These are phyloP conservation scores for Tinea trinotella DNA, from an alignment of 2,888 invertebrate genomes.

Conservation along the genomic window DNA sequence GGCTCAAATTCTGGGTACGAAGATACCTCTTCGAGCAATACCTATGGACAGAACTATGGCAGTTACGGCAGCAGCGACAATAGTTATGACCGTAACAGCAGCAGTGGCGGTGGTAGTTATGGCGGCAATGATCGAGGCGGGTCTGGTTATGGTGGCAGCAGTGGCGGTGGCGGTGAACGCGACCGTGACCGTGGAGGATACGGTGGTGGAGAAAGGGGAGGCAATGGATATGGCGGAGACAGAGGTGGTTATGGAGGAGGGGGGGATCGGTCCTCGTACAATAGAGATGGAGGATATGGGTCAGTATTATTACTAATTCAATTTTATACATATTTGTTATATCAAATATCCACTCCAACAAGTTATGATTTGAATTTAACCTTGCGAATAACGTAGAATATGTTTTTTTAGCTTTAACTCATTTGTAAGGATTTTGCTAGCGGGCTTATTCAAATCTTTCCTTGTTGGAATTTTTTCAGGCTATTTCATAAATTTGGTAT, in stretches of 20 bases:
- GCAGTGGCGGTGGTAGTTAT: slow-evolving; percentile 37
- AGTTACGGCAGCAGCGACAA: slow-evolving; percentile 2
- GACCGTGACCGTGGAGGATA: slow-evolving; percentile 53
- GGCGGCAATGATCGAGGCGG: slow-evolving; percentile 56
- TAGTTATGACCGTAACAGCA: slow-evolving; percentile 27
- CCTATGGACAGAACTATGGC: slow-evolving; percentile 40
- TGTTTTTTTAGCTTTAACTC: too few relatives aligned
- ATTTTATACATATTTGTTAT: slow-evolving; percentile 10
- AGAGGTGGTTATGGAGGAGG: slow-evolving; percentile 69
- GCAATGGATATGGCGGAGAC: slow-evolving; percentile 56
- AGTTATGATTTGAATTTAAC: not conserved
- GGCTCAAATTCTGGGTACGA: slow-evolving; percentile 12
- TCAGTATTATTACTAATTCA: slow-evolving; percentile 58
- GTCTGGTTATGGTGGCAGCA: slow-evolving; percentile 43
- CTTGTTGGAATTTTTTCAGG: not conserved
- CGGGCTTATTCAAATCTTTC: not conserved
- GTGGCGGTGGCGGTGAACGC: slow-evolving; percentile 45
- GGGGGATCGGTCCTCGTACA: slow-evolving; percentile 44
- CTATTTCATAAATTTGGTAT: not conserved
- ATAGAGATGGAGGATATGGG: slow-evolving; percentile 68
- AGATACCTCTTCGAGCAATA: slow-evolving; percentile 30
- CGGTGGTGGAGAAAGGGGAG: slow-evolving; percentile 44
- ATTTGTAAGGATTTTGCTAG: too few relatives aligned
- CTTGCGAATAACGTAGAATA: too few relatives aligned
- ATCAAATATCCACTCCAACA: not conserved